phyloP scores from a whole-genome alignment of 2,113 vertebrate genomes.

The Marmota flaviventris region DNA sequence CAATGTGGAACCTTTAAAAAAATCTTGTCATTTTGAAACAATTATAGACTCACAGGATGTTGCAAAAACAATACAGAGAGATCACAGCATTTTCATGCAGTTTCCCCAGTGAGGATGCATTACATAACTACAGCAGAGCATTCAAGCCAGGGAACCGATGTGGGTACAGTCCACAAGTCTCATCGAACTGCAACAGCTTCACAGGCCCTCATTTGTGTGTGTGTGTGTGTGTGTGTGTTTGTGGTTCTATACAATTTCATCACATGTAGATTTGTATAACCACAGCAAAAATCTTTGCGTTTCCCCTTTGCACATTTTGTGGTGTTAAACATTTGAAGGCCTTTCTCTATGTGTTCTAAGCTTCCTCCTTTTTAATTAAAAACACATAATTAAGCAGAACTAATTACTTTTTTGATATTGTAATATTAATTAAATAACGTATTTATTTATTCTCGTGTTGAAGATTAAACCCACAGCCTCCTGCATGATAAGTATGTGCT shows the following conservation, averaged over 20 bases:
- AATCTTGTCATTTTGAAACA: neutral
- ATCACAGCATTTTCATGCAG: neutral
- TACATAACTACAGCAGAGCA: neutral
- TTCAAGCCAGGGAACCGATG: neutral
- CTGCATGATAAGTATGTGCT: neutral
- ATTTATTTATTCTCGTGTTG: neutral
- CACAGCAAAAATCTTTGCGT: neutral
- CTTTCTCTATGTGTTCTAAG: neutral
- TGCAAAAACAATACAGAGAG: neutral
- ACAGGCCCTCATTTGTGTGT: neutral
- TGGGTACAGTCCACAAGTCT: neutral
- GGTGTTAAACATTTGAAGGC: neutral
- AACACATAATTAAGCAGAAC: neutral
- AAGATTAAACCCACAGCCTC: neutral
- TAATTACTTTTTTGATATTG: neutral
- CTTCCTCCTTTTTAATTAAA: neutral
- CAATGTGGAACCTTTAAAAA: neutral
- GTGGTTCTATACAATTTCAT: neutral
- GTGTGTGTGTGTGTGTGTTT: neutral
- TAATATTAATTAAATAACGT: neutral
- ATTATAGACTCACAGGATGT: neutral
- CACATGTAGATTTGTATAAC: neutral
- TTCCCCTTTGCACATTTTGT: neutral
- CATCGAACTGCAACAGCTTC: neutral
- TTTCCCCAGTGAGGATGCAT: neutral